Conservation (phyloP, 2,888 invertebrate genomes). For the Ernsta delagoae region DNA sequence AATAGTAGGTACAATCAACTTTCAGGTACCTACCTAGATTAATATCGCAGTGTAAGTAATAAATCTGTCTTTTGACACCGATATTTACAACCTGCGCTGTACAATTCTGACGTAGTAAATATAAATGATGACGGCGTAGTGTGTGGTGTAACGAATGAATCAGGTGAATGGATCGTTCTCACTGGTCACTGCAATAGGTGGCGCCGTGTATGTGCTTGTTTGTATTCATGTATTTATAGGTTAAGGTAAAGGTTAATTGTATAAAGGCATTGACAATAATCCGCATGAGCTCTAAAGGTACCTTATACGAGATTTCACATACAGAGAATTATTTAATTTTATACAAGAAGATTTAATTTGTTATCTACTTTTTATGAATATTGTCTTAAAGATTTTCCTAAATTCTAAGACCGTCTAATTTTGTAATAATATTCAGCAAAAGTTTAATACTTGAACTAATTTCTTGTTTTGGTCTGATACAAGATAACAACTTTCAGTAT, state of each 20-base stretch:
- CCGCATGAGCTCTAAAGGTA: background rate
- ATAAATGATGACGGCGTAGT: background rate
- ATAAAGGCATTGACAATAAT: constrained; percentile 16
- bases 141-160: constrained; percentile 1
- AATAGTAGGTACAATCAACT: background rate
- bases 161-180: background rate
- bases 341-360: background rate
- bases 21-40: no score
- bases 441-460: no score
- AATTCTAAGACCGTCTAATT: no score
- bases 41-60: no score
- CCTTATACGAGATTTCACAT: background rate
- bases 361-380: background rate
- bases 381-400: no score
- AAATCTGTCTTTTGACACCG: background rate
- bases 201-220: background rate
- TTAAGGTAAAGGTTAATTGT: constrained; percentile 22
- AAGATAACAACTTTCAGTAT: background rate
- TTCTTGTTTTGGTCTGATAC: no score
- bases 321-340: background rate
- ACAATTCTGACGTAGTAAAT: constrained; percentile 6
- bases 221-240: constrained; percentile 7
- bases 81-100: background rate
- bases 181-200: background rate
- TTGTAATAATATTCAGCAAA: no score